phyloP scores from a whole-genome alignment of 2,113 vertebrate species.

The Eulacestoma nigropectus region DNA sequence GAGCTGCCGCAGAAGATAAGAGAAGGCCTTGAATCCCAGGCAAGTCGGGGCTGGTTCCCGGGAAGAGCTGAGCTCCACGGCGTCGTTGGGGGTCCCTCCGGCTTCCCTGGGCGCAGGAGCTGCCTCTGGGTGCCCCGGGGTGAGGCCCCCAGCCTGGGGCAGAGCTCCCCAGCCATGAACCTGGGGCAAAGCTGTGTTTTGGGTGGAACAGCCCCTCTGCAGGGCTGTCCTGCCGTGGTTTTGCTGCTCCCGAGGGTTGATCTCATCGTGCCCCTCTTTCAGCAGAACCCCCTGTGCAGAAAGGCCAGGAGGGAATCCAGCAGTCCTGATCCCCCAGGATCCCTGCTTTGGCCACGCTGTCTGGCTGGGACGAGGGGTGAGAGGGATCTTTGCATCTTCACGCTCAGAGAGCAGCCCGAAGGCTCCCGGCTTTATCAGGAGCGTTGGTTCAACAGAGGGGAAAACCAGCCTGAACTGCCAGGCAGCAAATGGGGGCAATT shows the following conservation, averaged over 20 bases:
- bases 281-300: not conserved
- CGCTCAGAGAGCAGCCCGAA: not conserved
- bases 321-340: not conserved
- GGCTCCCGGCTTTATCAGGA: not conserved
- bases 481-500: not conserved
- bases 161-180: not conserved
- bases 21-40: not conserved
- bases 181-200: not conserved
- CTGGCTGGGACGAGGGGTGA: not conserved
- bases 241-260: not conserved
- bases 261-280: fast-evolving
- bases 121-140: not conserved
- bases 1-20: constrained; percentile 18
- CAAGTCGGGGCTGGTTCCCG: constrained; percentile 16
- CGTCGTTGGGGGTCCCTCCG: constrained; percentile 41
- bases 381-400: not conserved
- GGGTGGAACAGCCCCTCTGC: not conserved
- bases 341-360: not conserved
- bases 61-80: constrained; percentile 31
- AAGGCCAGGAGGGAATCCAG: not conserved
- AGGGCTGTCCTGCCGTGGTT: not conserved
- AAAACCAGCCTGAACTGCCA: not conserved
- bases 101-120: not conserved
- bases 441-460: not conserved
- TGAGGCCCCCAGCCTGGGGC: not conserved